A percentile compares a stretch with the other conserved stretches of the same genome.
phyloP scores from a whole-genome alignment of 1,140 invertebrate genomes.

The Stenopsyche tienmushanensis region DNA sequence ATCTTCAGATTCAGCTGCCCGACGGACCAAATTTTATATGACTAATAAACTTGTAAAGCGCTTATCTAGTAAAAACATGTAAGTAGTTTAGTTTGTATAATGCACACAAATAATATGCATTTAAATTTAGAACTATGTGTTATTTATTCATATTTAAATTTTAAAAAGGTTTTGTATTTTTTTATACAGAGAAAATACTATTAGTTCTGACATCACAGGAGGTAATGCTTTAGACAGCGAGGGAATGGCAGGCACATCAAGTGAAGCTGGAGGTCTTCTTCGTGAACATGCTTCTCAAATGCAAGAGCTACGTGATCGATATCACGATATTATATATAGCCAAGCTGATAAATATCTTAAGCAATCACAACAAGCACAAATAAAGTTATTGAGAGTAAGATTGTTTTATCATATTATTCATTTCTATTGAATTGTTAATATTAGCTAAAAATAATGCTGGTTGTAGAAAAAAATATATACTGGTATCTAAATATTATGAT shows the following conservation, averaged over 20 bases:
- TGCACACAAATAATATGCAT: background rate
- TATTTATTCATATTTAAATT: no score
- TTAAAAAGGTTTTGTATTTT: background rate
- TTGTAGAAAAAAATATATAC: no score
- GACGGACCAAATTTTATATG: constrained; percentile 69
- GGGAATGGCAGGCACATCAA: constrained; percentile 56
- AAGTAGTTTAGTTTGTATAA: constrained; percentile 49
- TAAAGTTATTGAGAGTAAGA: constrained; percentile 65
- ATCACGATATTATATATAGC: constrained; percentile 75
- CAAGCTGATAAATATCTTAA: constrained; percentile 78
- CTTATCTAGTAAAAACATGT: constrained; percentile 81
- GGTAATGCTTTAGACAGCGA: constrained; percentile 52
- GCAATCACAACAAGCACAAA: constrained; percentile 74
- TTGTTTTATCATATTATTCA: constrained; percentile 3
- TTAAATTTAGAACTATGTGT: no score
- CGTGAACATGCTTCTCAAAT: constrained; percentile 74
- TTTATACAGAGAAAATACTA: constrained; percentile 39
- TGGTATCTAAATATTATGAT: no score
- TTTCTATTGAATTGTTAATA: background rate
- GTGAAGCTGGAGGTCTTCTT: constrained; percentile 67
- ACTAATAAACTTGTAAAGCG: constrained; percentile 75
- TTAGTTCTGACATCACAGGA: constrained; percentile 36
- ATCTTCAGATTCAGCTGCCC: constrained; percentile 60
- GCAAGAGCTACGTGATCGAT: constrained; percentile 78
- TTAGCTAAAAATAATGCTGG: no score